Base-by-base conservation (phyloP, 37 sponge, comb jelly and placozoan genomes). In the Tethya wilhelma region DNA sequence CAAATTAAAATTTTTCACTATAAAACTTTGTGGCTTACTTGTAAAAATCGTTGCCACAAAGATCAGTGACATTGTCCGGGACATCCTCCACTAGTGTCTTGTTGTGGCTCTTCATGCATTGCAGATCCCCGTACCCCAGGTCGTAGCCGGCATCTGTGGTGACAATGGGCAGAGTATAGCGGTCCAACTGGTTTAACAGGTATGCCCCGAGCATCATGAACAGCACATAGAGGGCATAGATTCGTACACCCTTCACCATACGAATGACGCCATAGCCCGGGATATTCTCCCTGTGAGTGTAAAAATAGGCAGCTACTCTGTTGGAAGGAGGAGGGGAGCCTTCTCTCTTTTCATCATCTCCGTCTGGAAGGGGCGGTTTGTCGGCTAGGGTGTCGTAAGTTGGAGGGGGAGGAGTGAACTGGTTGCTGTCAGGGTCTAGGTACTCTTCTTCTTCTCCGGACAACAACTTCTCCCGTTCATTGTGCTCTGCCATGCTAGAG, bases 151-250 rank as follows among this genome's bases (percentile, higher is more conserved):
- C 79, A 2, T 42, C 26, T 33, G 69, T 91, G 71, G 92, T 69
- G 6, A 87, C 87, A 2, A 95, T 85, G 46, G 92, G 78, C 34
- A 91, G 56, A 29, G 95, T 91, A 79, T 88, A 95, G 33, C 95
- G 89, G 46, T 91, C 92, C 59, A 95, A 78, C 71, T 95, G 95
- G 41, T 95, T 95, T 39, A 91, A 56, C 26, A 95, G 79, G 79
- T 95, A 95, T 1, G 84, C 92, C 34, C 64, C 26, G 46, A 95
- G 80, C 78, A 94, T 37, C 17, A 82, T 39, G 0, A 81, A 7
- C 56, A 95, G 75, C 7, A 91, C 92, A 44, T 75, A 88, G n/a
- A 88, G 73, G 11, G 80, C 36, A 77, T 95, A 95, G 67, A 67
- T 12, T 22, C 57, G 7, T 32, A 56, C 58, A 1, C 44, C 31